phyloP scores from a whole-genome alignment of 2,113 vertebrate species.

The Dinomys branickii region DNA sequence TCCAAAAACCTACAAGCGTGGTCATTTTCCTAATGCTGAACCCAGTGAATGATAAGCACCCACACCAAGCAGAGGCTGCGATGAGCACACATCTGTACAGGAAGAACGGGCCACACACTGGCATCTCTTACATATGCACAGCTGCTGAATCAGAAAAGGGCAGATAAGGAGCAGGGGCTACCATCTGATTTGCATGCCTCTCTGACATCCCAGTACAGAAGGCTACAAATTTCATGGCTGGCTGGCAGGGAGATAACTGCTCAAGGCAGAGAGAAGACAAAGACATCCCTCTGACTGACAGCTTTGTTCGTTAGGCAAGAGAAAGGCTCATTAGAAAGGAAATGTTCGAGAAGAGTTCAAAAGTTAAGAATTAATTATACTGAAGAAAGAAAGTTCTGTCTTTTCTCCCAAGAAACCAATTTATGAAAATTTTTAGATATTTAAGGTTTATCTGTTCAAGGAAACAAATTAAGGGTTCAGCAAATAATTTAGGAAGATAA shows the following conservation, averaged over 20 bases:
- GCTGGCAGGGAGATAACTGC: conserved; percentile 7
- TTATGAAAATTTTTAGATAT: conserved; percentile 33
- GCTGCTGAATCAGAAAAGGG: neutral
- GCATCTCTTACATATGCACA: neutral
- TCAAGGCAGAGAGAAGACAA: conserved; percentile 33
- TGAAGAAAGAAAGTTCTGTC: neutral
- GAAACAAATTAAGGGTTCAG: conserved; percentile 29
- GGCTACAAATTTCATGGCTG: conserved; percentile 34
- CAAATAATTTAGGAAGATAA: conserved; percentile 42
- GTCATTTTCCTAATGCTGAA: neutral
- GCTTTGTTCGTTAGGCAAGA: conserved; percentile 6
- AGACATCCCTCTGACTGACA: conserved; percentile 35
- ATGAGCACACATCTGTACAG: accelerated
- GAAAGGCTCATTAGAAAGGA: neutral
- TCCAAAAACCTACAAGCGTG: neutral
- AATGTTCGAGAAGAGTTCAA: neutral
- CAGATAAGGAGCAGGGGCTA: neutral
- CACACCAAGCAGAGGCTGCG: neutral
- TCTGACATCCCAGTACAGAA: neutral
- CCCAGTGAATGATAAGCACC: neutral
- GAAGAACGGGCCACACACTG: neutral
- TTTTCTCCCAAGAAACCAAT: conserved; percentile 37
- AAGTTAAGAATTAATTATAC: conserved; percentile 59
- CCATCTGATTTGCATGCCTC: neutral
- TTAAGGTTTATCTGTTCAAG: conserved; percentile 31